Percentiles rank a stretch among this genome's conserved stretches.
Evolutionary conservation across 2,113 vertebrate genomes (phyloP).

Genomic region (Burhinus oedicnemus): DNA sequence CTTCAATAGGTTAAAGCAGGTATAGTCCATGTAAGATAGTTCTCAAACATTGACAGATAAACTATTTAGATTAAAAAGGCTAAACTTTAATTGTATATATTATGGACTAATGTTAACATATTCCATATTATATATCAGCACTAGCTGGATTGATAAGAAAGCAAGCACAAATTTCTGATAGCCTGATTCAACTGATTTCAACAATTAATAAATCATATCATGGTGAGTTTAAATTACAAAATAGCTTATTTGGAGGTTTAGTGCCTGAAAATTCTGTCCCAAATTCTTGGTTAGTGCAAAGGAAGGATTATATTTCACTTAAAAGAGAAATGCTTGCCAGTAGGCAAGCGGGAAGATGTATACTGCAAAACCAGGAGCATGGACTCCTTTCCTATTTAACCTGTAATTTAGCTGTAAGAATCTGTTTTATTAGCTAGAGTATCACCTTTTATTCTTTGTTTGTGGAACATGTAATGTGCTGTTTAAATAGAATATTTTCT

Average conservation of each 20-base stretch:
- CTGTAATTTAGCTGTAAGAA: neutral
- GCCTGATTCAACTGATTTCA: neutral
- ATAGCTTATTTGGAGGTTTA: neutral
- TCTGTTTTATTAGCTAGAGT: constrained; percentile 17
- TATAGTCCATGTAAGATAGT: neutral
- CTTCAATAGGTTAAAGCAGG: neutral
- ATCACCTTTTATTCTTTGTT: constrained; percentile 47
- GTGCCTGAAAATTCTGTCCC: neutral
- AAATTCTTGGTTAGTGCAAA: neutral
- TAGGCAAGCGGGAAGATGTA: neutral
- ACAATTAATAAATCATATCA: neutral
- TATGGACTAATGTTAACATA: neutral
- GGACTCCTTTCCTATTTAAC: neutral
- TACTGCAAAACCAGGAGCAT: neutral
- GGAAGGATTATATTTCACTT: neutral
- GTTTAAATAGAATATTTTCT: constrained; percentile 66
- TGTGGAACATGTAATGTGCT: neutral
- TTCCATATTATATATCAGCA: neutral
- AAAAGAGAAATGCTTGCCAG: neutral
- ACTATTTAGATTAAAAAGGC: neutral
- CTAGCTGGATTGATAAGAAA: neutral
- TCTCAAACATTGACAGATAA: neutral
- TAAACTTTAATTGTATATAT: neutral
- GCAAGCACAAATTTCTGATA: neutral
- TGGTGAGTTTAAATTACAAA: neutral